Base-by-base conservation (phyloP, 1,140 invertebrate genomes). In the Heliconius nattereri region DNA sequence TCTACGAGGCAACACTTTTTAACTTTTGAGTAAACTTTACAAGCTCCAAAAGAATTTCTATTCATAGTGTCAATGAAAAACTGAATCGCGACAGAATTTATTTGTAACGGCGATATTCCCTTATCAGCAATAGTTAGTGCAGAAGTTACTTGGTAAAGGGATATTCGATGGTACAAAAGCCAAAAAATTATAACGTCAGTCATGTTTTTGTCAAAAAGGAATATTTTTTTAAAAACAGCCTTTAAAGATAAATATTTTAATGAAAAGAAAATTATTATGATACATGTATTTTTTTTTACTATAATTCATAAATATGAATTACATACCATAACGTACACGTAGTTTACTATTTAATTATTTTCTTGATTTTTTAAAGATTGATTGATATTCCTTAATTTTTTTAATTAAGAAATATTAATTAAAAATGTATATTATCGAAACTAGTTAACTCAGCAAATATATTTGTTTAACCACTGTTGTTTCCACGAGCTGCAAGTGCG, bases 11-110 rank as follows among this genome's bases (percentile, higher is more conserved):
- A 60, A 23, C 54, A 60, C 7, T 60, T n/a, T 60, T 23, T 60
- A 9, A 60, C 23, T 60, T n/a, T 60, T 23, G 54, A 23, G n/a
- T 60, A 60, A 60, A 60, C 54, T 11, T n/a, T 60, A 60, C 54
- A 60, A 23, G 3, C 54, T 11, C 54, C 54, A 45, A 45, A 45
- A 7, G 54, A 60, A 23, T 60, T 26, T 9, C 83, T 73, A 73
- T 91, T 92, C 75, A 85, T 85, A 54, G 91, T 26, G 60, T 90
- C 86, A n/a, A 92, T 74, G 77, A 80, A 92, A 66, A 92, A 88
- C 71, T 86, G 86, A 40, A 92, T 83, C 13, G 84, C 89, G 3
- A 91, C 75, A 13, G 90, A 90, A 52, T 87, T 82, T 77, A 75
- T 83, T 13, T 85, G 77, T 26, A 91, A 72, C 13, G 89, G 87